Evolutionary conservation across 2,888 invertebrate genomes (phyloP), one percentile per base, ranked within the genome.

Genomic region (Crocallis elinguaria): DNA sequence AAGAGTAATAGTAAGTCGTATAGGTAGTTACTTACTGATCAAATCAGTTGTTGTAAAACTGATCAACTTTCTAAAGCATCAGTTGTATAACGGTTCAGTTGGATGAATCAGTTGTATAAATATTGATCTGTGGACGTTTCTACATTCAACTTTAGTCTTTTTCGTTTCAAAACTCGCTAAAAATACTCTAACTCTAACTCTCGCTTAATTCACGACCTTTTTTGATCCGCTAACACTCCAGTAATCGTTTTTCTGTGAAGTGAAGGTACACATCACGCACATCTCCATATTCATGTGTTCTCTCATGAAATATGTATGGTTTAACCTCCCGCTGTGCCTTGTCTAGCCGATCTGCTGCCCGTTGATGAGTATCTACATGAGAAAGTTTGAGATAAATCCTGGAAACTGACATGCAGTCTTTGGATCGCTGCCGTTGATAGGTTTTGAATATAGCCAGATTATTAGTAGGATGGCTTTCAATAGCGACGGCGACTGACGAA

Each of bases 271-370:
- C 33, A 36, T 37, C 17, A 23, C 42, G 14, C 29, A 7, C 12
- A 38, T 38, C 17, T 50, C 14, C 38, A 50, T 50, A 50, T 51
- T 51, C 23, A 51, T 44, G 44, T 25, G 33, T 17, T 13, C 3
- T 16, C 49, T 37, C 38, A 44, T 51, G 21, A 39, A 44, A 50
- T 44, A 50, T 50, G 43, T n/a, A 38, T 29, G 27, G 13, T 3
- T 35, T 8, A 19, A 3, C 11, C 21, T 3, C n/a, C 7, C 11
- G n/a, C 29, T 17, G 27, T 17, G 27, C 7, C 8, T 25, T 7
- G 33, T 33, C 35, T 25, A 44, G 23, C 21, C 41, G 4, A 17
- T 12, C 23, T 8, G 8, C 23, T 23, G 23, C 8, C 6, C 23
- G 6, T 5, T 8, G 2, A 23, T 23, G 23, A 23, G 23, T 23